Evolutionary conservation across 2,888 invertebrate genomes (phyloP).

Genomic region (Drosophila subquinaria): DNA sequence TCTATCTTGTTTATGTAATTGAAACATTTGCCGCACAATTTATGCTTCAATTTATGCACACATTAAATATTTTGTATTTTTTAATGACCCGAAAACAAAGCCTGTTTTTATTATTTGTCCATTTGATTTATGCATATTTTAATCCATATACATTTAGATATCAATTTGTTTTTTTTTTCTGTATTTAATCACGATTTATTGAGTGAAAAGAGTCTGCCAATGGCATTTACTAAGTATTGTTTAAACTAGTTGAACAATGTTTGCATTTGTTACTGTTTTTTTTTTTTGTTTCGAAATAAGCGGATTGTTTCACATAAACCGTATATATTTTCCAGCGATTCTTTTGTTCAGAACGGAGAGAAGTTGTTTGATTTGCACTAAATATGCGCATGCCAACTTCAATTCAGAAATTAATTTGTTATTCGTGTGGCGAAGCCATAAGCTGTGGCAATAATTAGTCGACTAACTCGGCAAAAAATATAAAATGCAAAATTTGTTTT

Average conservation of each 20-base stretch:
- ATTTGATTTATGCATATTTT: slow-evolving; percentile 24
- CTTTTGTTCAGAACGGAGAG: neutral
- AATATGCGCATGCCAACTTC: slow-evolving; percentile 31
- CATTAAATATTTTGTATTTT: slow-evolving; percentile 40
- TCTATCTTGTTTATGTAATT: slow-evolving; percentile 49
- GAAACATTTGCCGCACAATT: slow-evolving; percentile 65
- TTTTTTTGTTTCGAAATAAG: slow-evolving; percentile 23
- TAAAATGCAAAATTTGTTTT: slow-evolving; percentile 7
- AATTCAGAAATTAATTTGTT: slow-evolving; percentile 28
- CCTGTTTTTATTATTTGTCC: slow-evolving; percentile 17
- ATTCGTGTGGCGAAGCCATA: slow-evolving; percentile 29
- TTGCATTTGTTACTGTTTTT: slow-evolving; percentile 6
- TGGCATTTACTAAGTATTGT: slow-evolving; percentile 11
- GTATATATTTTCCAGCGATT: slow-evolving; percentile 7
- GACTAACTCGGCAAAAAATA: slow-evolving; percentile 3
- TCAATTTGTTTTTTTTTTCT: neutral
- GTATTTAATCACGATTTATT: slow-evolving; percentile 8
- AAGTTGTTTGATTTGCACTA: slow-evolving; percentile 24
- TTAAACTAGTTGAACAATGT: slow-evolving; percentile 8
- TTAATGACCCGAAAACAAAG: slow-evolving; percentile 32
- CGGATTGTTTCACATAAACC: slow-evolving; percentile 22
- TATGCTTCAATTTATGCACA: slow-evolving; percentile 50
- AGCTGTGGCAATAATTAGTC: slow-evolving; percentile 44
- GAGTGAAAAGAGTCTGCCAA: slow-evolving; percentile 19
- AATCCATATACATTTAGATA: slow-evolving; percentile 21